phyloP scores from a whole-genome alignment of 2,797 vertebrate species.

The Rhinophrynus dorsalis region DNA sequence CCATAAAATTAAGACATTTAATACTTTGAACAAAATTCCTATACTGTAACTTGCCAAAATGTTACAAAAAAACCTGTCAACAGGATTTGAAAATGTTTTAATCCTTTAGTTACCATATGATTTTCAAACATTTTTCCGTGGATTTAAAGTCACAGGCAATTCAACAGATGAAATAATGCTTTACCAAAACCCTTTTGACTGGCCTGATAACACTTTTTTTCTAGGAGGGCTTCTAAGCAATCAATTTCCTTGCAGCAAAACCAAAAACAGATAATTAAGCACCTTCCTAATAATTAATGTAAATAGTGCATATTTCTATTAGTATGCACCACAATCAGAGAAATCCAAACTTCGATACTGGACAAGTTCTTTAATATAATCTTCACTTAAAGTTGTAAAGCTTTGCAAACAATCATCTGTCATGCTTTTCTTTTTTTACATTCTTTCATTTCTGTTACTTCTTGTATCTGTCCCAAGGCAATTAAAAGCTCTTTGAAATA shows the following conservation, averaged over 20 bases:
- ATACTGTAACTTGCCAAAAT: too few species aligned
- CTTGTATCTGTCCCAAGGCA: slow-evolving; percentile 40
- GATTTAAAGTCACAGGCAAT: too few species aligned
- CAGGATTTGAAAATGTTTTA: too few species aligned
- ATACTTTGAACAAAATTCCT: too few species aligned
- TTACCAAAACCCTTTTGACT: too few species aligned
- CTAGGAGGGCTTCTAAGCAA: neutral
- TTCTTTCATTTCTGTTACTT: slow-evolving; percentile 29
- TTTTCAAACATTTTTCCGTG: too few species aligned
- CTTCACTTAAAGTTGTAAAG: slow-evolving; percentile 13
- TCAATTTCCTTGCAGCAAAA: neutral
- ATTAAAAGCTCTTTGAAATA: slow-evolving; percentile 45
- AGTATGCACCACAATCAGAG: neutral
- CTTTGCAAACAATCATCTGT: slow-evolving; percentile 1
- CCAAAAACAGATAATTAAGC: neutral
- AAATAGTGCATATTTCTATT: too few species aligned
- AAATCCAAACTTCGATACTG: slow-evolving; percentile 12
- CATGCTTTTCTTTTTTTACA: slow-evolving; percentile 15
- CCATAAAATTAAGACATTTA: too few species aligned
- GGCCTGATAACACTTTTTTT: neutral
- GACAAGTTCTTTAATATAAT: slow-evolving; percentile 13
- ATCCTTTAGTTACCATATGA: too few species aligned
- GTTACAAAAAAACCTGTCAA: too few species aligned
- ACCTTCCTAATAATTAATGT: too few species aligned
- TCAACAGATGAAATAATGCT: too few species aligned